phyloP scores from a whole-genome alignment of 2,888 invertebrate species.

The Loripinus fragilis region DNA sequence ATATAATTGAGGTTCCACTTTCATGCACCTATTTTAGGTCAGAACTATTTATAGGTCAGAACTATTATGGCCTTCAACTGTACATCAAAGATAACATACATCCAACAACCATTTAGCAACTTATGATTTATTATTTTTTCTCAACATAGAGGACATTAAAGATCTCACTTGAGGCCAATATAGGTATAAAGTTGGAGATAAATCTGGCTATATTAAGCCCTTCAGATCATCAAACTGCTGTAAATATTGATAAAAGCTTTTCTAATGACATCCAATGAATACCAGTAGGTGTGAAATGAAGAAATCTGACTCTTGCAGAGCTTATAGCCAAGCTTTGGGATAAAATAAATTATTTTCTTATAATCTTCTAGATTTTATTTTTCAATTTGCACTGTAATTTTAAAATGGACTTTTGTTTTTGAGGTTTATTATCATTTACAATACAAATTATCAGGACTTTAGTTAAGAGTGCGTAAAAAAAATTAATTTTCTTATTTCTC shows the following conservation, averaged over 20 bases:
- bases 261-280: background rate
- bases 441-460: too few relatives aligned
- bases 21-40: too few relatives aligned
- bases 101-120: background rate
- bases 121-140: slow-evolving; percentile 15
- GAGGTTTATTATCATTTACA: too few relatives aligned
- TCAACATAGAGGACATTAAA: background rate
- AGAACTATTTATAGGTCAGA: too few relatives aligned
- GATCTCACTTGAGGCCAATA: background rate
- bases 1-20: too few relatives aligned
- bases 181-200: slow-evolving; percentile 6
- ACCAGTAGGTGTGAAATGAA: background rate
- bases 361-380: too few relatives aligned
- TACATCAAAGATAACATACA: background rate
- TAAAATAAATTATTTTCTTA: too few relatives aligned
- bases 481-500: too few relatives aligned
- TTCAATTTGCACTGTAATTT: too few relatives aligned
- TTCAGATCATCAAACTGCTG: background rate
- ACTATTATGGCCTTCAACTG: background rate
- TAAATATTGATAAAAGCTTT: slow-evolving; percentile 5
- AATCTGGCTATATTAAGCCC: background rate
- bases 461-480: too few relatives aligned
- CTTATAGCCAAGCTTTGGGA: too few relatives aligned
- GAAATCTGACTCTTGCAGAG: background rate
- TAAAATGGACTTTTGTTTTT: too few relatives aligned